phyloP scores from a whole-genome alignment of 1,140 invertebrate genomes.

The Scylla paramamosain region DNA sequence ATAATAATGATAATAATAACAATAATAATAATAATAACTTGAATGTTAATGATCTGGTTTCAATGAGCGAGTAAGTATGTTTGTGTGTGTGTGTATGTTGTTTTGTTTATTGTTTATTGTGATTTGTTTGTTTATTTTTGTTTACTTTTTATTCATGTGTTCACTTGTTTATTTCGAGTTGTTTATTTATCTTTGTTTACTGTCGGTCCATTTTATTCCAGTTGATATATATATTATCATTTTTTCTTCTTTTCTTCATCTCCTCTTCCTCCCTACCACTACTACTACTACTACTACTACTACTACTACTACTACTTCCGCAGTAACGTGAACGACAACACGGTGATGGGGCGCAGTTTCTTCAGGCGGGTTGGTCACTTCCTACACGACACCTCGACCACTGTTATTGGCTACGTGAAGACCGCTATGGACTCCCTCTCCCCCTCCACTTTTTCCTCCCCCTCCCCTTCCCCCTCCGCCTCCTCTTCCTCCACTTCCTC shows the following conservation, averaged over 20 bases:
- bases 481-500: neutral
- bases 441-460: neutral
- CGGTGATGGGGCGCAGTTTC: slow-evolving; percentile 39
- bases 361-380: slow-evolving; percentile 34
- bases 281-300: slow-evolving; percentile 13
- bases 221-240: too few relatives aligned
- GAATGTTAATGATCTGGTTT: slow-evolving; percentile 68
- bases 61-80: slow-evolving; percentile 71
- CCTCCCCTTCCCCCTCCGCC: neutral
- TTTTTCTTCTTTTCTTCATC: too few relatives aligned
- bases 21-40: slow-evolving; percentile 77
- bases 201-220: too few relatives aligned
- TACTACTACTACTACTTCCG: neutral
- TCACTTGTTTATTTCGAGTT: too few relatives aligned
- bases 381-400: too few relatives aligned
- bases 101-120: too few relatives aligned
- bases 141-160: too few relatives aligned
- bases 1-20: slow-evolving; percentile 76
- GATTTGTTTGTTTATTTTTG: too few relatives aligned
- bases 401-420: too few relatives aligned
- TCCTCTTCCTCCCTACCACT: too few relatives aligned
- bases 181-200: too few relatives aligned
- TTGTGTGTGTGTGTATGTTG: too few relatives aligned
- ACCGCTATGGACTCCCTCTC: neutral
- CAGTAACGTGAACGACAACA: slow-evolving; percentile 67